Evolutionary conservation across 1,140 invertebrate genomes (phyloP).

Genomic region (Sipha flava): DNA sequence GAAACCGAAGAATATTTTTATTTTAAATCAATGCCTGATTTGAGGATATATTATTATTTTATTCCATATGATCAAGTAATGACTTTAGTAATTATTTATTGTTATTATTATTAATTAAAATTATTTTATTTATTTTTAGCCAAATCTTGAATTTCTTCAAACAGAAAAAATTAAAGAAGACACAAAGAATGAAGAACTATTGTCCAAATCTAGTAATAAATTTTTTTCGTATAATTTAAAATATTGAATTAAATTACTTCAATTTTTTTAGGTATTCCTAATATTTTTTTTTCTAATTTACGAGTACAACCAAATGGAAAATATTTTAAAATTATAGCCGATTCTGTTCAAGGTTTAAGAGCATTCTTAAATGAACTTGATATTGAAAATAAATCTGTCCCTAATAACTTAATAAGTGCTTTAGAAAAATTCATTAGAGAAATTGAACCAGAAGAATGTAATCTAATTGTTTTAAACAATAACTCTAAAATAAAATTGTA

Average conservation of each 20-base stretch:
- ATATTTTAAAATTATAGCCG: conserved; percentile 29
- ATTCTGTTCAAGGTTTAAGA: conserved; percentile 20
- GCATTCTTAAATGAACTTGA: conserved; percentile 1
- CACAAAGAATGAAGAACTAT: not conserved
- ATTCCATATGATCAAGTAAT: conserved; percentile 21
- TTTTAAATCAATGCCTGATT: conserved; percentile 8
- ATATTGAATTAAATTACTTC: too few relatives aligned
- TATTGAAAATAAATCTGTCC: not conserved
- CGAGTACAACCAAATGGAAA: not conserved
- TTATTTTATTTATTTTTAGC: not conserved
- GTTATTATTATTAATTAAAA: not conserved
- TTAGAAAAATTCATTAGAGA: not conserved
- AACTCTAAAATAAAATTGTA: conserved; percentile 30
- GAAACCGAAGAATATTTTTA: conserved; percentile 20
- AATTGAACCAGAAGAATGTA: conserved; percentile 5
- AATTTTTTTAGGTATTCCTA: not conserved
- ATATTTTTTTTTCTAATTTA: not conserved
- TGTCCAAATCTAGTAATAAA: too few relatives aligned
- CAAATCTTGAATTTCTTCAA: not conserved
- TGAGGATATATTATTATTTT: not conserved
- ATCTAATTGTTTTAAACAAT: conserved; percentile 3
- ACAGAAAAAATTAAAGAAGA: not conserved
- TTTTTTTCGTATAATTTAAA: too few relatives aligned
- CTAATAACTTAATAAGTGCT: not conserved
- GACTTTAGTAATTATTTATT: not conserved